Conservation (phyloP, 2,888 invertebrate genomes). For the Cheilosia soror region DNA sequence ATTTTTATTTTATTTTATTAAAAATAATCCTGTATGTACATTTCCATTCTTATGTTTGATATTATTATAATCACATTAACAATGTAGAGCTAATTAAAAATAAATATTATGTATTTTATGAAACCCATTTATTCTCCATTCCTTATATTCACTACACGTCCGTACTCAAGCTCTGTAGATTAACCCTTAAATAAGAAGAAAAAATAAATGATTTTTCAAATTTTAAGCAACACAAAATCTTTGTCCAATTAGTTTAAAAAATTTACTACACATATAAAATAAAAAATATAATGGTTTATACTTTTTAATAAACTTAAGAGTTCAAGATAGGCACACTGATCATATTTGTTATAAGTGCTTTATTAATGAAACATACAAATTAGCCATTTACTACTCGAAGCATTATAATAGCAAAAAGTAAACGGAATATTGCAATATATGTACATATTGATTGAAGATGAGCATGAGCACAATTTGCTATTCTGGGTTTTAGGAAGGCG, state of each 20-base stretch:
- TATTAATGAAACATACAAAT: background rate
- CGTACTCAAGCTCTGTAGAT: constrained; percentile 60
- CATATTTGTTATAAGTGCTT: constrained; percentile 16
- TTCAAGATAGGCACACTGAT: background rate
- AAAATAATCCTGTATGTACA: constrained; percentile 21
- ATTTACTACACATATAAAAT: constrained; percentile 15
- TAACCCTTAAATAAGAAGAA: constrained; percentile 68
- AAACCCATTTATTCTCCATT: constrained; percentile 39
- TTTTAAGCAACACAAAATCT: constrained; percentile 27
- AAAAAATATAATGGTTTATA: background rate
- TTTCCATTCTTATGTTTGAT: background rate
- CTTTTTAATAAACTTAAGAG: background rate
- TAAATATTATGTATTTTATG: background rate
- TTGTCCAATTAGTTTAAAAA: constrained; percentile 16
- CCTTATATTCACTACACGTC: constrained; percentile 50
- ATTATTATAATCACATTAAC: background rate
- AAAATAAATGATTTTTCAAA: constrained; percentile 25
- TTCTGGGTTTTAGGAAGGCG: background rate
- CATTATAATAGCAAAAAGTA: background rate
- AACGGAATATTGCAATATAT: background rate
- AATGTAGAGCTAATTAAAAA: background rate
- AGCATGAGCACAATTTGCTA: background rate
- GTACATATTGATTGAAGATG: background rate
- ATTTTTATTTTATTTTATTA: background rate
- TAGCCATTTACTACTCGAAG: constrained; percentile 20